phyloP scores from a whole-genome alignment of 2,888 invertebrate species.

The Eudasyphora cyanicolor region DNA sequence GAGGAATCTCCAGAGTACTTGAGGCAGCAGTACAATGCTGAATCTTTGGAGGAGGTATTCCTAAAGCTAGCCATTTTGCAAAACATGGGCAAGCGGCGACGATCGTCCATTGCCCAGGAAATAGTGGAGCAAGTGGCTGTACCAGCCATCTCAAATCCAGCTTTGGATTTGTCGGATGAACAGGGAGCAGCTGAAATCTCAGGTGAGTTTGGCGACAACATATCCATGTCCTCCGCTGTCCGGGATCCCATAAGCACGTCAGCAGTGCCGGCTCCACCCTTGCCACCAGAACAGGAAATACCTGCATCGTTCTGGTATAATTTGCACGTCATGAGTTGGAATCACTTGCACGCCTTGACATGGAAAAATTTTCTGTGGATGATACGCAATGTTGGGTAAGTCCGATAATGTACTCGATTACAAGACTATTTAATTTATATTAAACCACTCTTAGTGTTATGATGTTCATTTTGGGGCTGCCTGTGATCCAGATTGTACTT shows the following conservation, averaged over 20 bases:
- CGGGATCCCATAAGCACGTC: constrained; percentile 84
- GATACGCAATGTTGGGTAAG: constrained; percentile 90
- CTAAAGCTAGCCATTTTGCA: constrained; percentile 89
- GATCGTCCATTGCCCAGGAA: constrained; percentile 90
- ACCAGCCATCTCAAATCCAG: constrained; percentile 85
- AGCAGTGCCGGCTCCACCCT: constrained; percentile 82
- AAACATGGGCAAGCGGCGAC: constrained; percentile 89
- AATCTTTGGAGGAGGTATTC: constrained; percentile 90
- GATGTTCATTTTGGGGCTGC: constrained; percentile 91
- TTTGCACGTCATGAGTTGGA: constrained; percentile 84
- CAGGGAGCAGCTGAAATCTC: constrained; percentile 87
- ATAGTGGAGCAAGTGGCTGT: constrained; percentile 86
- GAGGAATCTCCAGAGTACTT: constrained; percentile 89
- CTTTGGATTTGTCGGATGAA: constrained; percentile 85
- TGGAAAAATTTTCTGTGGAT: constrained; percentile 95
- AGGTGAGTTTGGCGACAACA: constrained; percentile 92
- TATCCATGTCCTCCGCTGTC: constrained; percentile 88
- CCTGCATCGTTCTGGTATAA: constrained; percentile 82
- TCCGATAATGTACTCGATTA: constrained; percentile 13
- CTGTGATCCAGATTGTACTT: constrained; percentile 91
- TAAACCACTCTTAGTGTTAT: too few relatives aligned
- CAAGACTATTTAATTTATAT: constrained; percentile 7
- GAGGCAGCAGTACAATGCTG: constrained; percentile 86
- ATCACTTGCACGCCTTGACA: constrained; percentile 90
- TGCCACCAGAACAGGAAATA: constrained; percentile 86